Conservation (phyloP, 2,113 vertebrate species). For the Myrmecobius fasciatus region DNA sequence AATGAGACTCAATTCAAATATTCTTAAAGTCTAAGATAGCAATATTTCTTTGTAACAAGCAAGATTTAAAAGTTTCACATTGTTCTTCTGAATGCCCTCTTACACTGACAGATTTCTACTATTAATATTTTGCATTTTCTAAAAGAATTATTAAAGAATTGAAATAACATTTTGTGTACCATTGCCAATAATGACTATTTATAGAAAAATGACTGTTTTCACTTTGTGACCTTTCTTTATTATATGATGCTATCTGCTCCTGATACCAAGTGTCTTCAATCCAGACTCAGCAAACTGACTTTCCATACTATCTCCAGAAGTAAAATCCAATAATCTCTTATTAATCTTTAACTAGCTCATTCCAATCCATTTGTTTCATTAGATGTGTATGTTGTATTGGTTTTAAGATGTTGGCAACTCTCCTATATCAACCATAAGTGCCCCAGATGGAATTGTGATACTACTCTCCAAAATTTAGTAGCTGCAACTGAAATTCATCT, state of each 20-base stretch:
- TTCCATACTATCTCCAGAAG: constrained; percentile 49
- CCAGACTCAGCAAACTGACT: constrained; percentile 39
- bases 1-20: not conserved
- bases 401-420: constrained; percentile 70
- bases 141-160: constrained; percentile 58
- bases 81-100: not conserved
- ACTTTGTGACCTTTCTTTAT: constrained; percentile 42
- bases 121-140: constrained; percentile 61
- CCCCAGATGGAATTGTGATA: constrained; percentile 78
- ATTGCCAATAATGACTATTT: constrained; percentile 27
- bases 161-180: constrained; percentile 44
- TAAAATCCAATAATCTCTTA: constrained; percentile 58
- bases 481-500: constrained; percentile 72
- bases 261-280: constrained; percentile 53
- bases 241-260: not conserved
- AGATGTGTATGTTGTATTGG: constrained; percentile 53
- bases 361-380: constrained; percentile 61
- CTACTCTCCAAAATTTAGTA: constrained; percentile 79
- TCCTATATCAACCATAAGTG: constrained; percentile 68
- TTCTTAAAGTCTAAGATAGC: not conserved
- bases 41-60: not conserved
- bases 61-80: not conserved
- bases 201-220: not conserved
- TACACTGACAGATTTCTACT: constrained; percentile 27
- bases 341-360: constrained; percentile 47